Evolutionary conservation across 2,113 vertebrate species (phyloP).

Genomic region (Ciconia boyciana): DNA sequence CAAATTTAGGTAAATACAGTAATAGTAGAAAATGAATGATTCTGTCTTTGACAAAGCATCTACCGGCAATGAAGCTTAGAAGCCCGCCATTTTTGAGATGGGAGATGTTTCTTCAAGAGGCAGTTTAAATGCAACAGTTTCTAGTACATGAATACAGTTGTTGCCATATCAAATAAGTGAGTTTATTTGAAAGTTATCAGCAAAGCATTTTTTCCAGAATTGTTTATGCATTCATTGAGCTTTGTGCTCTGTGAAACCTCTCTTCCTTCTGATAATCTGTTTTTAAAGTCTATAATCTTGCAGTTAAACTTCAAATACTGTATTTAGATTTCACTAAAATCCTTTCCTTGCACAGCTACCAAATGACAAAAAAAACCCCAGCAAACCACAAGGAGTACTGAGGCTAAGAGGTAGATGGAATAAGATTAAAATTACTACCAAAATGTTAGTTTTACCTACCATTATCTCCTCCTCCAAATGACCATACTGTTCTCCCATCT

Average conservation of each 20-base stretch:
- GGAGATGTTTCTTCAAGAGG: not conserved
- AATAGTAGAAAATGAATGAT: not conserved
- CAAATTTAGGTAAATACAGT: not conserved
- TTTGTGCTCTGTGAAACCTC: not conserved
- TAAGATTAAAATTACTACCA: not conserved
- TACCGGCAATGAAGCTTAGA: not conserved
- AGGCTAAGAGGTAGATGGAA: not conserved
- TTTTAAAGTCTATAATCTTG: not conserved
- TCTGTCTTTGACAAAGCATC: not conserved
- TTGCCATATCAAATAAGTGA: not conserved
- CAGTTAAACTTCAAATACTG: not conserved
- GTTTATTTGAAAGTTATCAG: not conserved
- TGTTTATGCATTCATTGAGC: not conserved
- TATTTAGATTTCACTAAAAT: not conserved
- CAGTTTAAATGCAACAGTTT: not conserved
- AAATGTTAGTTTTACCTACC: conserved; percentile 63
- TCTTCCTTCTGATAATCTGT: not conserved
- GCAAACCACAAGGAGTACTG: not conserved
- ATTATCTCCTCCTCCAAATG: conserved; percentile 87
- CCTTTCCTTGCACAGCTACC: not conserved
- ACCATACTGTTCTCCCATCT: conserved; percentile 86
- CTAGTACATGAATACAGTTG: not conserved
- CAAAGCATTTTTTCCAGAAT: not conserved
- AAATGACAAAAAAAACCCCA: accelerated
- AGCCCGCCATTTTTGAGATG: not conserved